phyloP scores from a whole-genome alignment of 2,797 vertebrate genomes.

The Apogon hyalosoma region DNA sequence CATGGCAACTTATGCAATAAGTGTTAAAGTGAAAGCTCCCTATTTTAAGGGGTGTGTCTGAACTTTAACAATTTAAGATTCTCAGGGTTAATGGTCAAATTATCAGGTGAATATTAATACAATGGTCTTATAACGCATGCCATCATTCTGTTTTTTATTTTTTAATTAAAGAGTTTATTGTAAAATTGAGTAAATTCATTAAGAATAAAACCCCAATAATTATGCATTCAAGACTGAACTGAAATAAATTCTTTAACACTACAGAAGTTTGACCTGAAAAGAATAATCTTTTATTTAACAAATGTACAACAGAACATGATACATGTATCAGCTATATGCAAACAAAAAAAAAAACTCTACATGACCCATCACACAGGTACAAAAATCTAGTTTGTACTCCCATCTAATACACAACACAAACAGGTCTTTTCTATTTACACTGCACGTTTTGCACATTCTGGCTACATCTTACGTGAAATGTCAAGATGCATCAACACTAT shows the following conservation, averaged over 20 bases:
- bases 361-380: constrained; percentile 55
- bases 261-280: constrained; percentile 6
- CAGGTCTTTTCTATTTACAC: constrained; percentile 36
- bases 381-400: constrained; percentile 58
- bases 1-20: too few relatives aligned
- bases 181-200: too few relatives aligned
- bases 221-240: background rate
- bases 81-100: too few relatives aligned
- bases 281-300: constrained; percentile 82
- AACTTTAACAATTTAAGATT: too few relatives aligned
- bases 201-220: too few relatives aligned
- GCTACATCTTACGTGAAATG: constrained; percentile 46
- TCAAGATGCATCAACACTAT: constrained; percentile 31
- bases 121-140: too few relatives aligned
- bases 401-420: constrained; percentile 57
- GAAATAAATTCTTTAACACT: constrained; percentile 51
- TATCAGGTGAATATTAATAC: too few relatives aligned
- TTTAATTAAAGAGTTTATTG: too few relatives aligned
- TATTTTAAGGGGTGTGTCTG: too few relatives aligned
- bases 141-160: too few relatives aligned
- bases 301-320: constrained; percentile 75
- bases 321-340: constrained; percentile 57
- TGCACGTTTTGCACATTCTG: constrained; percentile 13
- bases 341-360: constrained; percentile 55
- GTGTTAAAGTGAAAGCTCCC: too few relatives aligned